phyloP scores from a whole-genome alignment of 1,140 invertebrate genomes.

The Macrotrachela quadricornifera region DNA sequence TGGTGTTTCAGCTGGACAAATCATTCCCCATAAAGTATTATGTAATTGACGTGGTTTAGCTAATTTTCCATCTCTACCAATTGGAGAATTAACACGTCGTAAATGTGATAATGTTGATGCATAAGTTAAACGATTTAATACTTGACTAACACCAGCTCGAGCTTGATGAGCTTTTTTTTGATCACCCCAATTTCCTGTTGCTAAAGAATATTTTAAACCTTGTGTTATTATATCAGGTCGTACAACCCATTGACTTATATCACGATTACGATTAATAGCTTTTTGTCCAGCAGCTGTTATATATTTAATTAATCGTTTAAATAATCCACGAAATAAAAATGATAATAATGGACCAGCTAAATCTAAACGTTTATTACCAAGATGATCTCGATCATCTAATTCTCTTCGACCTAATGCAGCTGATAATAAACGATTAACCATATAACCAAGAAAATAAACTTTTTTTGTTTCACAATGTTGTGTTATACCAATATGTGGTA shows the following conservation, averaged over 20 bases:
- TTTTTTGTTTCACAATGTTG: conserved; percentile 99
- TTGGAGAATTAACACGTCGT: conserved; percentile 84
- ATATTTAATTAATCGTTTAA: conserved; percentile 27
- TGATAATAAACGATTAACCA: conserved; percentile 81
- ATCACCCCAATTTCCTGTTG: conserved; percentile 98
- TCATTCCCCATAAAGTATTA: conserved; percentile 96
- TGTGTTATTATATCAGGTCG: conserved; percentile 94
- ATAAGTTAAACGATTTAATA: conserved; percentile 59
- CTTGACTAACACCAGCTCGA: conserved; percentile 68
- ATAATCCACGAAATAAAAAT: conserved; percentile 57
- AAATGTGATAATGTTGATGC: conserved; percentile 92
- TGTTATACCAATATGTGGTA: conserved; percentile 91
- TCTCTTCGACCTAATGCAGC: conserved; percentile 81
- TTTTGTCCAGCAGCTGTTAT: conserved; percentile 87
- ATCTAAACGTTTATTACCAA: conserved; percentile 92
- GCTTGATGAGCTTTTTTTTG: conserved; percentile 98
- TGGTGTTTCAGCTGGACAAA: conserved; percentile 94
- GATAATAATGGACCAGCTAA: conserved; percentile 82
- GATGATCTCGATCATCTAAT: conserved; percentile 95
- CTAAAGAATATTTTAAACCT: conserved; percentile 84
- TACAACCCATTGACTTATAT: conserved; percentile 50
- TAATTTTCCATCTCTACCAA: conserved; percentile 89
- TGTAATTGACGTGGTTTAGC: conserved; percentile 92
- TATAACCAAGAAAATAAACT: conserved; percentile 90
- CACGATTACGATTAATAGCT: conserved; percentile 90